Evolutionary conservation across 2,113 vertebrate species (phyloP).

Genomic region (Excalfactoria chinensis): DNA sequence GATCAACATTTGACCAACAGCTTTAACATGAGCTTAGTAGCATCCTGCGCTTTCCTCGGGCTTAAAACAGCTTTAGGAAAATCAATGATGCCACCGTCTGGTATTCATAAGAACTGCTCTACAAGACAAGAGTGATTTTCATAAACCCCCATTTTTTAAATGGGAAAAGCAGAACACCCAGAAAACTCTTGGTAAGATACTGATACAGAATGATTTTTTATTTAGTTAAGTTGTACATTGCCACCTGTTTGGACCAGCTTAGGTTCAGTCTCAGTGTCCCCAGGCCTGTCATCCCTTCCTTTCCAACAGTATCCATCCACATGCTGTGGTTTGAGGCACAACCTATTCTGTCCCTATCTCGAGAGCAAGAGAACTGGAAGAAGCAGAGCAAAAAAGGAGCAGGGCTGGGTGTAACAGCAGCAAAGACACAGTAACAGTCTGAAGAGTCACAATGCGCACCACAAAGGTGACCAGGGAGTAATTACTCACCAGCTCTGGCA

Average conservation of each 20-base stretch:
- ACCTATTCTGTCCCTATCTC: background rate
- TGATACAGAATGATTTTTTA: background rate
- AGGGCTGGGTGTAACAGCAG: background rate
- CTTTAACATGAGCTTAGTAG: background rate
- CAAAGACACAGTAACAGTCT: background rate
- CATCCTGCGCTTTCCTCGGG: background rate
- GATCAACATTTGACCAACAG: background rate
- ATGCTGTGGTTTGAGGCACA: fast-evolving
- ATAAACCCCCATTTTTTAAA: background rate
- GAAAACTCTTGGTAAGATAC: background rate
- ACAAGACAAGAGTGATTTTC: background rate
- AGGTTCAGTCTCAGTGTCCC: background rate
- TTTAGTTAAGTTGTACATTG: background rate
- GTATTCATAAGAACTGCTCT: slow-evolving; percentile 10
- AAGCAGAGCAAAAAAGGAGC: background rate
- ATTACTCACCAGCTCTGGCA: background rate
- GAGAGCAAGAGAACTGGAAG: background rate
- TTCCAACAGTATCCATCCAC: background rate
- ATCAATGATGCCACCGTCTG: slow-evolving; percentile 67
- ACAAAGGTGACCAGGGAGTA: background rate
- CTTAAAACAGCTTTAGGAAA: background rate
- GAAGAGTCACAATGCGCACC: fast-evolving
- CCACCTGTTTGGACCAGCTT: background rate
- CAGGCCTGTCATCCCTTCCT: background rate
- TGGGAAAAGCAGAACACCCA: fast-evolving